A percentile compares a stretch with the other conserved stretches of the same genome.
Conservation (phyloP, 2,113 vertebrate species). For the Octodon degus region DNA sequence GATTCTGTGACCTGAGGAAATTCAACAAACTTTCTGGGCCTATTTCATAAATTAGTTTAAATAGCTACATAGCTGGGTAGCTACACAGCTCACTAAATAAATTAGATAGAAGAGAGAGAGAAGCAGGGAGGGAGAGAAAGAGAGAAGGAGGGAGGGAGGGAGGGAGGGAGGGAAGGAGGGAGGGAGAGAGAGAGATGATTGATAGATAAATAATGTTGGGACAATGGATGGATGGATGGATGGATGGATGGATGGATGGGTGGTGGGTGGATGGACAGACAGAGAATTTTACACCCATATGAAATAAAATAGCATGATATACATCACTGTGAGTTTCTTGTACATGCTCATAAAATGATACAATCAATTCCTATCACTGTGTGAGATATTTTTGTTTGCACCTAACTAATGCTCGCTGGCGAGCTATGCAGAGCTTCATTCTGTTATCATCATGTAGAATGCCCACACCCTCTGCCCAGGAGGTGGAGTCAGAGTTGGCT, state of each 20-base stretch:
- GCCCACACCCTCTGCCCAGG: fast-evolving
- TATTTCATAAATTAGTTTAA: not conserved
- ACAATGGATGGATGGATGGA: not conserved
- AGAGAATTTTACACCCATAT: not conserved
- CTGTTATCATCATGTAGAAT: fast-evolving
- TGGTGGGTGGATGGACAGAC: not conserved
- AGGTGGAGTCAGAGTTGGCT: not conserved
- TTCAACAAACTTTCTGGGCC: not conserved
- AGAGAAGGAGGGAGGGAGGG: too few relatives aligned
- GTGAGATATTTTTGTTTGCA: not conserved
- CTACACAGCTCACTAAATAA: too few relatives aligned
- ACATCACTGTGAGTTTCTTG: not conserved
- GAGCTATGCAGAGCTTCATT: fast-evolving
- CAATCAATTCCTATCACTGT: not conserved
- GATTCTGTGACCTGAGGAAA: not conserved
- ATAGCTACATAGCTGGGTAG: too few relatives aligned
- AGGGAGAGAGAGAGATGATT: too few relatives aligned
- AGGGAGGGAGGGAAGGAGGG: too few relatives aligned
- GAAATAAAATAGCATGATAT: not conserved
- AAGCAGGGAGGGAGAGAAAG: too few relatives aligned
- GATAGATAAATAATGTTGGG: not conserved
- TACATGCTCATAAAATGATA: too few relatives aligned
- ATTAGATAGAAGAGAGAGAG: too few relatives aligned
- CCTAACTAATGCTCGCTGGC: not conserved
- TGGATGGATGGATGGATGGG: not conserved